Evolutionary conservation across 30 jellyfish, hydroid and myxozoan species (phyloP).

Genomic region (Aurelia aurita complex sp. Pacific): DNA sequence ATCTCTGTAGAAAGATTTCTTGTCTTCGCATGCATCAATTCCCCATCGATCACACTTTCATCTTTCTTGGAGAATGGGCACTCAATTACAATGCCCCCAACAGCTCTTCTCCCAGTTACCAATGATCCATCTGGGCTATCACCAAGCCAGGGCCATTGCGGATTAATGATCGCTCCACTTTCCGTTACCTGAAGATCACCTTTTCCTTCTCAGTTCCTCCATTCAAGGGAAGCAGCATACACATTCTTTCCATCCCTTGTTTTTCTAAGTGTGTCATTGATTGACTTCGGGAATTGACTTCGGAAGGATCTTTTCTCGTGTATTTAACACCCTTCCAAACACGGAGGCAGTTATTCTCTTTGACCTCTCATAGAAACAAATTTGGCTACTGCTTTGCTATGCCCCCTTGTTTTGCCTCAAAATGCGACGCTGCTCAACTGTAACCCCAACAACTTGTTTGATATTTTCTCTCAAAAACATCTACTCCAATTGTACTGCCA

Average conservation of each 20-base stretch:
- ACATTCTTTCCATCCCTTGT: neutral
- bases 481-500: neutral
- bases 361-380: slow-evolving; percentile 18
- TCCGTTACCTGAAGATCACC: slow-evolving; percentile 8
- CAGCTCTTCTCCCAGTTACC: neutral
- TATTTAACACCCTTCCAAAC: slow-evolving; percentile 17
- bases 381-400: neutral
- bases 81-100: slow-evolving; percentile 17
- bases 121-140: slow-evolving; percentile 54
- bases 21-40: neutral
- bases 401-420: too few species aligned
- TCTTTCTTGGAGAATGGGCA: slow-evolving; percentile 27
- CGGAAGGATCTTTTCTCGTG: neutral
- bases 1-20: slow-evolving; percentile 1
- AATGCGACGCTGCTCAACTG: too few species aligned
- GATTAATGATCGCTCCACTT: slow-evolving; percentile 25
- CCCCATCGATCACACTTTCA: neutral
- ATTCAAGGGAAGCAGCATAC: slow-evolving; percentile 5
- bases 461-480: neutral
- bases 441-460: too few species aligned
- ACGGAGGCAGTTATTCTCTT: neutral
- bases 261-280: neutral
- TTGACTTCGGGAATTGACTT: slow-evolving; percentile 4
- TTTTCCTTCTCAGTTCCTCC: slow-evolving; percentile 55
- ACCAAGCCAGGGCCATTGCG: slow-evolving; percentile 61